phyloP scores from a whole-genome alignment of 2,113 vertebrate genomes.

The Brachypteracias leptosomus region DNA sequence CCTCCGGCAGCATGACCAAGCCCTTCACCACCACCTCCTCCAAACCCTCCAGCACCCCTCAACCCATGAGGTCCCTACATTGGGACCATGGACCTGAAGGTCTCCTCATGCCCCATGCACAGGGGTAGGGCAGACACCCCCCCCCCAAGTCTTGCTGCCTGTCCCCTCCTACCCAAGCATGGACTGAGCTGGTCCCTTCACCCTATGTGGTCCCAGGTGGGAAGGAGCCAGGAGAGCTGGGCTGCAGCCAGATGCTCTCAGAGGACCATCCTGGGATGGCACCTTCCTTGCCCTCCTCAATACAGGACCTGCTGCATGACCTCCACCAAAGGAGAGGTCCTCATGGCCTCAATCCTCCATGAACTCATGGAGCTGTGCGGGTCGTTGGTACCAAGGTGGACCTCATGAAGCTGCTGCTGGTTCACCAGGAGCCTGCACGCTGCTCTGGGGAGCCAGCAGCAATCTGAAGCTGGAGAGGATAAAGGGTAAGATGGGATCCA shows the following conservation, averaged over 20 bases:
- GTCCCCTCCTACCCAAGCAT: background rate
- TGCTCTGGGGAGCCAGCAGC: fast-evolving
- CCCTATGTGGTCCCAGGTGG: fast-evolving
- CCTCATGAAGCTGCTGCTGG: too few species aligned
- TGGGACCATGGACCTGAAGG: background rate
- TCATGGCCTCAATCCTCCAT: fast-evolving
- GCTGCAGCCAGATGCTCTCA: background rate
- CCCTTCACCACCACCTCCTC: too few species aligned
- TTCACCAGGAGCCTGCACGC: too few species aligned
- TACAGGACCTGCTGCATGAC: background rate
- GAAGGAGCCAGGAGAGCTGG: background rate
- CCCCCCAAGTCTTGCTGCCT: background rate
- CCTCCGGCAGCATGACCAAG: background rate
- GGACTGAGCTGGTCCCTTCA: background rate
- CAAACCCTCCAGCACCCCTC: background rate
- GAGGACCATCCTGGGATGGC: background rate
- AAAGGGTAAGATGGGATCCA: background rate
- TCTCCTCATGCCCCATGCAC: fast-evolving
- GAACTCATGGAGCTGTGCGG: background rate
- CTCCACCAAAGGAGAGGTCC: background rate
- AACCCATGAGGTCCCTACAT: background rate
- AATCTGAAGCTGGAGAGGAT: background rate
- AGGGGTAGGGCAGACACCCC: background rate
- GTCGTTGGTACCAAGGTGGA: fast-evolving
- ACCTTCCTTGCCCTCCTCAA: background rate